These are phyloP conservation scores for Psilopsiagon aurifrons DNA, from an alignment of 2,113 vertebrate species.

Conservation along the genomic window DNA sequence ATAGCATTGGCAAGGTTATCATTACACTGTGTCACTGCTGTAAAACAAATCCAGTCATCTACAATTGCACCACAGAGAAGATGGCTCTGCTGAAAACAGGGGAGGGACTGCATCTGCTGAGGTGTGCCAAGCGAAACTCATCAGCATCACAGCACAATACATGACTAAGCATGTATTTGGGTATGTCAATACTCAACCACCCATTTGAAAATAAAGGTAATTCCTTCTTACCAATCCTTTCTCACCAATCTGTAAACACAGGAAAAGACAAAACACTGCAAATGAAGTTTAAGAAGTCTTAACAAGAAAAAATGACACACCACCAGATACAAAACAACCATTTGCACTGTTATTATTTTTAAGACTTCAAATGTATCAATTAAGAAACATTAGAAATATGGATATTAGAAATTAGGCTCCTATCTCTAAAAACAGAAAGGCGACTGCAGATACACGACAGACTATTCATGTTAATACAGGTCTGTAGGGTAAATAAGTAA, in stretches of 20 bases:
- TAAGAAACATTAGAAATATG: background rate
- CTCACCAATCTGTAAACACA: fast-evolving
- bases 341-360: background rate
- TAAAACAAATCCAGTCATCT: conserved; percentile 18
- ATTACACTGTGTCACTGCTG: background rate
- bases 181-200: background rate
- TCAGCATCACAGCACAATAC: background rate
- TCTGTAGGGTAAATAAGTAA: background rate
- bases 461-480: background rate
- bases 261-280: background rate
- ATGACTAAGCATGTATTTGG: background rate
- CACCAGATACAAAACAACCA: background rate
- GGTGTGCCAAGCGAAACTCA: conserved; percentile 29
- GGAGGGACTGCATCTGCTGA: background rate
- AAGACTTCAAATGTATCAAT: background rate
- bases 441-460: background rate
- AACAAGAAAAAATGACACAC: background rate
- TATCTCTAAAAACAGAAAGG: background rate
- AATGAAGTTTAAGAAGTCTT: background rate
- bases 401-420: background rate
- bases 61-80: background rate
- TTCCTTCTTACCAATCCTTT: background rate
- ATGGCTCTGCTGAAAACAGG: conserved; percentile 1
- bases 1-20: background rate
- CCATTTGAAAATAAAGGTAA: background rate